These are phyloP conservation scores for Mustela nigripes DNA, from an alignment of 2,113 vertebrate species.

Conservation along the genomic window DNA sequence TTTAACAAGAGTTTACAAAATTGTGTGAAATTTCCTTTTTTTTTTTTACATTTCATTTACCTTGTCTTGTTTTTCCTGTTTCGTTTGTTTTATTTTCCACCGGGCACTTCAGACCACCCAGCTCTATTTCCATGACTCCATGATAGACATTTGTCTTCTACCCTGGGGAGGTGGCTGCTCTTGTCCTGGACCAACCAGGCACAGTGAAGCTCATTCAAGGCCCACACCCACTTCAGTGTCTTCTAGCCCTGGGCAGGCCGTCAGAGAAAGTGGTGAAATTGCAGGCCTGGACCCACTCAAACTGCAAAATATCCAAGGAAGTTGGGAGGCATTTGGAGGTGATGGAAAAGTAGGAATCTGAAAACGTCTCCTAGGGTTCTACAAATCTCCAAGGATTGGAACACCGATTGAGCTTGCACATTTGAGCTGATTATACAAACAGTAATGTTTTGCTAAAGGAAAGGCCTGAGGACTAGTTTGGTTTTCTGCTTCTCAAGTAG, in stretches of 20 bases:
- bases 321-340: not conserved
- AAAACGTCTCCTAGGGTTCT: not conserved
- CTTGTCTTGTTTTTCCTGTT: conserved; percentile 3
- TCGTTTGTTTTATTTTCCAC: conserved; percentile 33
- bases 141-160: not conserved
- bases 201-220: not conserved
- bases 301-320: not conserved
- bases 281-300: not conserved
- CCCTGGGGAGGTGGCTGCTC: not conserved
- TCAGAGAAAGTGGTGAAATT: not conserved
- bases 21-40: conserved; percentile 25
- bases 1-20: conserved; percentile 43
- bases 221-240: not conserved
- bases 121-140: not conserved
- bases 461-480: not conserved
- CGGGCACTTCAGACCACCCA: not conserved
- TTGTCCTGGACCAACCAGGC: not conserved
- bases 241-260: not conserved
- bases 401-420: not conserved
- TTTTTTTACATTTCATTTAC: not conserved
- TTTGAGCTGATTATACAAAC: not conserved
- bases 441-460: not conserved
- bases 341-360: not conserved
- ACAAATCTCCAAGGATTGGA: not conserved
- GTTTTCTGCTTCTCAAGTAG: conserved; percentile 26